Conservation (phyloP, 1,140 invertebrate species). For the Arctopsyche grandis region DNA sequence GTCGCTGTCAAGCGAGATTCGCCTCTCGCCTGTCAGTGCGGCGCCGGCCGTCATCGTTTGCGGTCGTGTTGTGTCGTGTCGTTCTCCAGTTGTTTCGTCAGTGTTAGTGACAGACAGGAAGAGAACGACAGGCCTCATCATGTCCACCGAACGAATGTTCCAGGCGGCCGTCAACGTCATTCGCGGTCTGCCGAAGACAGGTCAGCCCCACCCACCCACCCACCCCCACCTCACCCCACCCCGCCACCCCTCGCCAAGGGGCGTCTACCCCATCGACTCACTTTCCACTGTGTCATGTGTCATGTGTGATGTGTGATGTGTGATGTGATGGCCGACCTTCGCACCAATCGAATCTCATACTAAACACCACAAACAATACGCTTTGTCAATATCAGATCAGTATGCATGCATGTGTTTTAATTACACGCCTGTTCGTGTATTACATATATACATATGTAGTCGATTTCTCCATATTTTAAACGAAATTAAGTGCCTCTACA, state of each 20-base stretch:
- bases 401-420: background rate
- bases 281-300: background rate
- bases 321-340: background rate
- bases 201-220: conserved; percentile 64
- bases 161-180: conserved; percentile 90
- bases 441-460: background rate
- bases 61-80: conserved; percentile 1
- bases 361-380: background rate
- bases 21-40: background rate
- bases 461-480: no score
- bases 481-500: no score
- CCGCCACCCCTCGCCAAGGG: background rate
- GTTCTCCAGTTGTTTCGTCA: no score
- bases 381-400: background rate
- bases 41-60: background rate
- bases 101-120: no score
- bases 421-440: background rate
- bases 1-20: background rate
- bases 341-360: background rate
- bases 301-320: background rate
- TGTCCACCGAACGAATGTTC: conserved; percentile 86
- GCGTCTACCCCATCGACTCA: background rate
- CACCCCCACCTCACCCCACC: background rate
- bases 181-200: conserved; percentile 86
- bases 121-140: conserved; percentile 58